Percentiles rank a stretch among this genome's conserved stretches.
Conservation (phyloP, 2,797 vertebrate genomes). For the Melanogrammus aeglefinus region DNA sequence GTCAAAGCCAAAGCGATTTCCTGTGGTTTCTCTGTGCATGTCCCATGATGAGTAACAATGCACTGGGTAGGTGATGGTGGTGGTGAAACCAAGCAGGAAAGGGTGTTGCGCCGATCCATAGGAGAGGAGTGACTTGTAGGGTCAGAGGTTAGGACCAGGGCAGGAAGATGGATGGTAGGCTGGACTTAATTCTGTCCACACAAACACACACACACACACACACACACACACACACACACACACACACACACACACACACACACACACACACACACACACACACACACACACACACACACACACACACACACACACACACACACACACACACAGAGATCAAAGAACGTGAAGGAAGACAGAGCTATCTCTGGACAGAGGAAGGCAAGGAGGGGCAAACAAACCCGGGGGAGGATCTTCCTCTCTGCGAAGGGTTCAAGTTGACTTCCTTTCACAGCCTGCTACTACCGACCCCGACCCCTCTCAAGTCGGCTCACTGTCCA, state of each 20-base stretch:
- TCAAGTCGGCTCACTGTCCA: conserved; percentile 58
- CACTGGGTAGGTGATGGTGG: no score
- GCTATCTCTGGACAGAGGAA: conserved; percentile 23
- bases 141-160: conserved; percentile 38
- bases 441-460: conserved; percentile 64
- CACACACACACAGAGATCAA: conserved; percentile 35
- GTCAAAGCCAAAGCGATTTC: no score
- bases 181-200: conserved; percentile 19
- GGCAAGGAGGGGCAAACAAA: conserved; percentile 43
- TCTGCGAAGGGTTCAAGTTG: conserved; percentile 66
- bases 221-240: conserved; percentile 2
- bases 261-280: neutral
- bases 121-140: conserved; percentile 22
- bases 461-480: neutral
- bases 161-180: conserved; percentile 40
- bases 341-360: conserved; percentile 33
- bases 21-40: no score
- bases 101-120: conserved; percentile 33
- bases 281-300: no score
- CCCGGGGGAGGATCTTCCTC: conserved; percentile 10
- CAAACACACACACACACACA: neutral
- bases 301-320: no score
- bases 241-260: conserved; percentile 4
- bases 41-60: no score
- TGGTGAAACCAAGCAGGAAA: conserved; percentile 15